Base-by-base conservation (phyloP, 2,113 vertebrate species). In the Anoplopoma fimbria region DNA sequence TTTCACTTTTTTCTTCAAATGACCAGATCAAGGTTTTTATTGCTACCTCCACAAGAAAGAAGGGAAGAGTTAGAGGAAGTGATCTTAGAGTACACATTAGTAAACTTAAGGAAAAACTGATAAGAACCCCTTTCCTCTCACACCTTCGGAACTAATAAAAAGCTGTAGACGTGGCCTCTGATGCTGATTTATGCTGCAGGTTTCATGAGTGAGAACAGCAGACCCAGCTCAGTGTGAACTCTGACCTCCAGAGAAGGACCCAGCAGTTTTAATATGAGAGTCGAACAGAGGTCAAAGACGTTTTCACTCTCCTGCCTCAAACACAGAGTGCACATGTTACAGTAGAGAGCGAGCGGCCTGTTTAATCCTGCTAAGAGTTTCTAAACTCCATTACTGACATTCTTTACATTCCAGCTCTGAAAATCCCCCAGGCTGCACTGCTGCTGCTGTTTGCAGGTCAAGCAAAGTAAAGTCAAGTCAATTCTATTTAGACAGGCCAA, bases 391-490 rank as follows among this genome's bases (percentile, higher is more conserved):
- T 61, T 85, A 51, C 77, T 87, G 80, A 87, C 89, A 92, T 92
- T 92, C 79, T 62, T 85, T 79, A 83, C 83, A 92, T 92, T 90
- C 87, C 89, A 29, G 68, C 58, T 40, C 65, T n/a, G 79, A 85
- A 85, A 83, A 74, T 89, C 85, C 83, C 81, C 62, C 75, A 71
- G 61, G 38, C 9, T 38, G 63, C 75, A 55, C 49, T 27, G 71
- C 64, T 65, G 61, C 67, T 4, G 31, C 38, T 4, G n/a, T 25
- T 1, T 47, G 36, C 36, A 25, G 38, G 23, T 47, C 69, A 69
- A 10, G 0, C 40, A 31, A 2, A 53, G 23, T 14, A 13, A 23
- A 55, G 45, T 53, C 13, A 14, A 4, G 4, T 53, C 10, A 21
- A 6, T 9, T 58, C 25, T 17, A 21, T 51, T 51, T 21, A 3